Percentiles rank a stretch among this genome's conserved stretches.
phyloP scores from a whole-genome alignment of 2,113 vertebrate species.

The Lepus europaeus region DNA sequence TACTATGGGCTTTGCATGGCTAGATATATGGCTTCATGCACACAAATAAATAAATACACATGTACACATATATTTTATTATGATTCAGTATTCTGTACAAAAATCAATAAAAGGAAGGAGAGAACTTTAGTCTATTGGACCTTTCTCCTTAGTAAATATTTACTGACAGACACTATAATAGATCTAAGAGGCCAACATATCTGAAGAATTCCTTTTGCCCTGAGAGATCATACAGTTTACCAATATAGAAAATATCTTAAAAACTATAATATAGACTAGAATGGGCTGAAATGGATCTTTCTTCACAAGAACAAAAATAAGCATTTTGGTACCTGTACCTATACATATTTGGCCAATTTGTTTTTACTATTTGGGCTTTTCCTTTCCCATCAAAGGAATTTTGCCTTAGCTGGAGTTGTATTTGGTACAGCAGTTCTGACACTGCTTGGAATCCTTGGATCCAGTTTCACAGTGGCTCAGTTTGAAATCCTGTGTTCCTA shows the following conservation, averaged over 20 bases:
- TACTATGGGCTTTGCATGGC: neutral
- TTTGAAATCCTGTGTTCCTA: too few relatives aligned
- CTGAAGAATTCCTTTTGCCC: neutral
- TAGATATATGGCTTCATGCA: neutral
- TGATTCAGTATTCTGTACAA: neutral
- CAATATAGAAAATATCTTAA: constrained; percentile 36
- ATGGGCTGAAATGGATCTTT: too few relatives aligned
- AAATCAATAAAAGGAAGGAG: neutral
- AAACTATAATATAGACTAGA: neutral
- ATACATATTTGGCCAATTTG: neutral
- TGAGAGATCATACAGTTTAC: neutral
- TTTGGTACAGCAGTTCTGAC: too few relatives aligned
- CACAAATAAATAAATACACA: neutral
- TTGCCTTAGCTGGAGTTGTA: too few relatives aligned
- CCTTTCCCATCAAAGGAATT: too few relatives aligned
- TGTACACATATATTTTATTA: neutral
- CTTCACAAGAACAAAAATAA: neutral
- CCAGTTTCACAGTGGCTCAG: too few relatives aligned
- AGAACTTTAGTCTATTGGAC: neutral
- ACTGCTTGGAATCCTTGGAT: too few relatives aligned
- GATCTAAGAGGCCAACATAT: neutral
- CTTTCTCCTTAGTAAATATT: neutral
- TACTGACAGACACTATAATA: neutral
- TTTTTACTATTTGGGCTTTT: neutral
- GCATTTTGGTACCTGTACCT: neutral